Percentiles rank a stretch among this genome's conserved stretches.
Conservation (phyloP, 64 coral and sea anemone genomes). For the Catalaphyllia jardinei region DNA sequence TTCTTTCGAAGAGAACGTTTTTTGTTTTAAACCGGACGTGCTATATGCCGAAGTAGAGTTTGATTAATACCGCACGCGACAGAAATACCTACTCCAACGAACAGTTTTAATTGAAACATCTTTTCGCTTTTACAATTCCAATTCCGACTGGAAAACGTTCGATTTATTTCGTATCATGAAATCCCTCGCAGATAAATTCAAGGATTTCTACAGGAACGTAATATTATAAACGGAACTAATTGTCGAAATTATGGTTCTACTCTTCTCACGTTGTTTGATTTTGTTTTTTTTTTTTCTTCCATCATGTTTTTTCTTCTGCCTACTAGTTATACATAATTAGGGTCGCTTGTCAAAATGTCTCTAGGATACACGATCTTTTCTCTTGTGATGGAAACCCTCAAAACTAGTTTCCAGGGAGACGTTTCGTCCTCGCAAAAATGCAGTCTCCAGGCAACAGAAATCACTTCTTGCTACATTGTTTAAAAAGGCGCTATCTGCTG, state of each 20-base stretch:
- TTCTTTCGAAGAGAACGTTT: not conserved
- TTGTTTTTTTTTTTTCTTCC: not conserved
- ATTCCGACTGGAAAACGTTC: not conserved
- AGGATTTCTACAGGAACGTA: not conserved
- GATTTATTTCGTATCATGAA: not conserved
- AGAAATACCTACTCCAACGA: not conserved
- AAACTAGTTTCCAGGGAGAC: slow-evolving; percentile 26
- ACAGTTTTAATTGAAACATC: not conserved
- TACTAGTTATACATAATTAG: slow-evolving; percentile 17
- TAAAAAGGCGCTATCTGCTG: not conserved
- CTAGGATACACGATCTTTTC: not conserved
- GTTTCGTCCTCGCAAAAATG: slow-evolving; percentile 19
- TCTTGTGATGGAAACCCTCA: not conserved
- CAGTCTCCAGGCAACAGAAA: slow-evolving; percentile 14
- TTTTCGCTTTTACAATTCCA: not conserved
- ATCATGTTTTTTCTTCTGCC: slow-evolving; percentile 9
- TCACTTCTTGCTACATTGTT: not conserved
- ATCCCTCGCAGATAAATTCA: not conserved
- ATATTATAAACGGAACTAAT: not conserved
- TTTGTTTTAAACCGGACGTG: slow-evolving; percentile 21
- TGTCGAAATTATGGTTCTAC: not conserved
- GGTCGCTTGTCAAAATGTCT: slow-evolving; percentile 8
- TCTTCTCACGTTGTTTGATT: not conserved
- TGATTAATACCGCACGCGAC: slow-evolving; percentile 7
- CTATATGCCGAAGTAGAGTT: not conserved